Evolutionary conservation across 2,113 vertebrate genomes (phyloP).

Genomic region (Stercorarius parasiticus): DNA sequence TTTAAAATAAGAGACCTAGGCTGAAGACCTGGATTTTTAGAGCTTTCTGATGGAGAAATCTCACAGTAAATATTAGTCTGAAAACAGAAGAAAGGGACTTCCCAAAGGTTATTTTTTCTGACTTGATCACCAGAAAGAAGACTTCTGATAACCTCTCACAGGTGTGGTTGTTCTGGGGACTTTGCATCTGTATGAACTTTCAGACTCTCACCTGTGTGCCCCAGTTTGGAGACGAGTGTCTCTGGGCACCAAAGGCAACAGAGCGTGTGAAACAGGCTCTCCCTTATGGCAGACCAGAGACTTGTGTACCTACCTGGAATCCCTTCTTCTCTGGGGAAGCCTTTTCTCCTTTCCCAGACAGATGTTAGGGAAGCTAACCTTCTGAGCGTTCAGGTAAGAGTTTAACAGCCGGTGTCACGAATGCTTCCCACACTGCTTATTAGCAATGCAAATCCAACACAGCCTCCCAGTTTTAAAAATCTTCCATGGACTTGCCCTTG

Average conservation of each 20-base stretch:
- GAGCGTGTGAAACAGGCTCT: not conserved
- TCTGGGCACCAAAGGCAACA: not conserved
- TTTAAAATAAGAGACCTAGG: not conserved
- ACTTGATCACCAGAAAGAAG: not conserved
- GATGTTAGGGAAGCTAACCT: not conserved
- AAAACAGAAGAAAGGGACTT: not conserved
- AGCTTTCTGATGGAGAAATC: not conserved
- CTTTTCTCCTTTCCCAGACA: not conserved
- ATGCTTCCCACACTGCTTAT: not conserved
- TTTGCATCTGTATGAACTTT: not conserved
- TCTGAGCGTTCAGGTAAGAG: not conserved
- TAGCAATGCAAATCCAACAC: not conserved
- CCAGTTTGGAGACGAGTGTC: not conserved
- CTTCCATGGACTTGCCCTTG: not conserved
- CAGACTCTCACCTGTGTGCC: not conserved
- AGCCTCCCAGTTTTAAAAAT: not conserved
- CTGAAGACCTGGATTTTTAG: not conserved
- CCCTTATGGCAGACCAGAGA: not conserved
- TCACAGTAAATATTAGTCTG: not conserved
- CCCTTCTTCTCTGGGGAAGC: not conserved
- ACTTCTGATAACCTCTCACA: not conserved
- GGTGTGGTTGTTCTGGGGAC: not conserved
- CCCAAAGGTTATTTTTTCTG: not conserved
- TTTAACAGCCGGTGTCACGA: rapidly evolving
- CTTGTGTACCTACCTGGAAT: not conserved